Conservation (phyloP, 2,888 invertebrate species). For the Netelia fuscicornis region DNA sequence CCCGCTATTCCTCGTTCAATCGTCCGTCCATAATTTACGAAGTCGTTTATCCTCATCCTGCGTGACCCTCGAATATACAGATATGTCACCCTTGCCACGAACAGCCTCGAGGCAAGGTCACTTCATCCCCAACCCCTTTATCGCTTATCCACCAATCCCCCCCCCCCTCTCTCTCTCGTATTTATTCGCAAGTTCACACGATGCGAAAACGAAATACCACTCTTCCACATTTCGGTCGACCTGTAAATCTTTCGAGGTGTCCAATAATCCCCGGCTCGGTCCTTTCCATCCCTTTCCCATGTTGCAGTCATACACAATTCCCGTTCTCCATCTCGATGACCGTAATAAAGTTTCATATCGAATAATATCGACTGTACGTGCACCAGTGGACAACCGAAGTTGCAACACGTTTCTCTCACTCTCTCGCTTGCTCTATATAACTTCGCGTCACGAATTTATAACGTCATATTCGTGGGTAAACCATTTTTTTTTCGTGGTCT, state of each 20-base stretch:
- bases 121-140: not conserved
- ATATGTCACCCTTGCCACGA: not conserved
- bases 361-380: slow-evolving; percentile 57
- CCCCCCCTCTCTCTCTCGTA: slow-evolving; percentile 3
- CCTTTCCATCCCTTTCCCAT: not conserved
- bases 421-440: not conserved
- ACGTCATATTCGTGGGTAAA: not conserved
- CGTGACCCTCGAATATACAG: no score
- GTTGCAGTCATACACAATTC: not conserved
- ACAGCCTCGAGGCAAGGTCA: not conserved
- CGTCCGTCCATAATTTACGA: slow-evolving; percentile 27
- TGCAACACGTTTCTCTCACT: not conserved
- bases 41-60: slow-evolving; percentile 23
- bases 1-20: slow-evolving; percentile 18
- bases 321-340: slow-evolving; percentile 10
- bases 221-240: slow-evolving; percentile 2
- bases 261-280: slow-evolving; percentile 52
- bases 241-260: slow-evolving; percentile 58
- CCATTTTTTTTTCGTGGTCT: not conserved
- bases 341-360: slow-evolving; percentile 60
- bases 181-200: slow-evolving; percentile 34
- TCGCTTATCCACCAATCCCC: not conserved
- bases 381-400: slow-evolving; percentile 20
- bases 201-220: slow-evolving; percentile 6
- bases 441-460: slow-evolving; percentile 10